Evolutionary conservation across 2,888 invertebrate genomes (phyloP), one percentile per base, ranked within the genome.

Genomic region (Acrobasis suavella): DNA sequence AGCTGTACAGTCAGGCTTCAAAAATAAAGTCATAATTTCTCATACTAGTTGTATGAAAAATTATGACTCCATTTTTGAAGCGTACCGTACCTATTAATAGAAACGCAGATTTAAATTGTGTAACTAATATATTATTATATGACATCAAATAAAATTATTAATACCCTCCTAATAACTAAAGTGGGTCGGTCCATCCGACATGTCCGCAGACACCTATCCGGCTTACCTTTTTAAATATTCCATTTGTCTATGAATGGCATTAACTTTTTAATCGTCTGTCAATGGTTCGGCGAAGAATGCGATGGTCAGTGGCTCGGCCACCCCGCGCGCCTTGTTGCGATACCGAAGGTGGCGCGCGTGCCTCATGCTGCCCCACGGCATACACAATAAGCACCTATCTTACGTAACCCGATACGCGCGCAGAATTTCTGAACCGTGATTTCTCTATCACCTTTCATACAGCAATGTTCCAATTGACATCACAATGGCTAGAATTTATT

Each of bases 391-490:
- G 73, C 74, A 69, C 69, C 66, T 73, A 70, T 75, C 79, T 89
- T 87, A 87, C 89, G 87, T 89, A 90, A 89, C 82, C 68, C 72
- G 67, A 78, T 75, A 89, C 89, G 90, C 88, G 87, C 69, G 72
- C 77, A 75, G 90, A 90, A 91, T 91, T 82, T 80, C 81, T 82
- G 79, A 83, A 79, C 77, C 71, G 78, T 85, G 89, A 90, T 90
- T 90, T 91, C 91, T 89, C 90, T 89, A 86, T 84, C 79, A 84
- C 88, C 86, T 86, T 84, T 85, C 84, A 81, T 83, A 83, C 78
- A 66, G 73, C 67, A 72, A 76, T 77, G 70, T 64, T 69, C 42
- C 16, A 68, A 72, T 74, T 74, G 82, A 86, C 85, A 85, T 80
- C 80, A 85, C 81, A 78, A 82, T 79, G 67, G 70, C 62, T 66